Base-by-base conservation (phyloP, 2,888 invertebrate species). In the Leucophenga montana region DNA sequence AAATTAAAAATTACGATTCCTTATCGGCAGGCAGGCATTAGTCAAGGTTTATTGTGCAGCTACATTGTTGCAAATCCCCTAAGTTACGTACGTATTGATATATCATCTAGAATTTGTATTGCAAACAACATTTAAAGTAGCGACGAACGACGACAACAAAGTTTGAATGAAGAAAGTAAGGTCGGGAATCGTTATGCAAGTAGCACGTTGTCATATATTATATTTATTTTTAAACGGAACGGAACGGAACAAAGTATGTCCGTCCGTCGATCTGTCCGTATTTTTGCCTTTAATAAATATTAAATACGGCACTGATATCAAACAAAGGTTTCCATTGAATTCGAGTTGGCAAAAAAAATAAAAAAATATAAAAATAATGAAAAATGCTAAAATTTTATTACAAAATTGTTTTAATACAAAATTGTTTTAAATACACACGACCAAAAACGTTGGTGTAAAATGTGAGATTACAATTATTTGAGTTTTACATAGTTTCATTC, bases 131-230 rank as follows among this genome's bases (percentile, higher is more conserved):
- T 16, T 31, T 20, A 46, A 27, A 13, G 27, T 50, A 46, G 27
- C 69, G 27, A 67, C 64, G 11, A 27, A 39, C 39, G 39, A 39
- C 39, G 39, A 62, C 69, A 66, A 56, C 44, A 22, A 13, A 71
- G 33, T 54, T 18, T 46, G 57, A 16, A 46, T 27, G 20, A 39
- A 53, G 71, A 71, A 74, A 74, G 75, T 72, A 74, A 75, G 75
- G 75, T 74, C 75, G 66, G 75, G 72, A 71, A 66, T 44, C 57
- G 68, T 75, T 75, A 75, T 69, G 75, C 64, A 75, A 75, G 67
- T 69, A 72, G 61, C 67, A 66, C 53, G n/a, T 62, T 61, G 54
- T 20, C 44, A 56, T 39, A 39, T 39, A 39, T 39, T 27, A 44
- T 69, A 57, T 61, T 18, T 39, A 57, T 13, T 46, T 66, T 64